A percentile compares a stretch with the other conserved stretches of the same genome.
phyloP scores from a whole-genome alignment of 2,113 vertebrate genomes.

The Oxyura jamaicensis region DNA sequence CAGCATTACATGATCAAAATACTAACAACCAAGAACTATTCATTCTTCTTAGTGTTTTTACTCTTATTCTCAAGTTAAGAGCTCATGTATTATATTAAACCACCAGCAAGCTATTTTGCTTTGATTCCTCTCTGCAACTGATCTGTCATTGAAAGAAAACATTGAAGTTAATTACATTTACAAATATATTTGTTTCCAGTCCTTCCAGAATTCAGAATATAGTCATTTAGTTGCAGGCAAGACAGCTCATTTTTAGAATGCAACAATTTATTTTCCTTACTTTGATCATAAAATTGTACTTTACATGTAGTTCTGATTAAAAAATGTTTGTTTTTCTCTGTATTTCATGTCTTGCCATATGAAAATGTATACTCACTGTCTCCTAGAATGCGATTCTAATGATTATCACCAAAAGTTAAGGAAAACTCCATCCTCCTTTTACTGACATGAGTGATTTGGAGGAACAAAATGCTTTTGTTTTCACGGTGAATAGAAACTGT shows the following conservation, averaged over 20 bases:
- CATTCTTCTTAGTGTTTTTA: neutral
- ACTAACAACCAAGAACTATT: neutral
- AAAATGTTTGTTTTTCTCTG: neutral
- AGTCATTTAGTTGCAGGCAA: neutral
- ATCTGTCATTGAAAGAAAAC: neutral
- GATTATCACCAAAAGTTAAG: neutral
- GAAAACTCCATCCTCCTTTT: neutral
- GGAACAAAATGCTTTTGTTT: neutral
- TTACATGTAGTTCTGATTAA: rapidly evolving
- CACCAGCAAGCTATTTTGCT: neutral
- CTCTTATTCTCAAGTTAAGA: neutral
- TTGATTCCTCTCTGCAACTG: neutral
- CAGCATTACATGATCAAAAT: neutral
- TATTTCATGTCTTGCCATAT: neutral
- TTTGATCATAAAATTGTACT: neutral
- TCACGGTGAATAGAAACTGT: neutral
- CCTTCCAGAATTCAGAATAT: neutral
- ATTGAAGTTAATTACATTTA: neutral
- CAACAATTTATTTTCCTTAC: neutral
- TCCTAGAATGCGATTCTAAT: neutral
- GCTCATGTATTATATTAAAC: neutral
- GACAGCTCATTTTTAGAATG: neutral
- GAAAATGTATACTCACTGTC: rapidly evolving
- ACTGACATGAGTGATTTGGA: neutral
- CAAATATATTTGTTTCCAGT: neutral